Evolutionary conservation across 2,888 invertebrate species (phyloP).

Genomic region (Campoletis raptor): DNA sequence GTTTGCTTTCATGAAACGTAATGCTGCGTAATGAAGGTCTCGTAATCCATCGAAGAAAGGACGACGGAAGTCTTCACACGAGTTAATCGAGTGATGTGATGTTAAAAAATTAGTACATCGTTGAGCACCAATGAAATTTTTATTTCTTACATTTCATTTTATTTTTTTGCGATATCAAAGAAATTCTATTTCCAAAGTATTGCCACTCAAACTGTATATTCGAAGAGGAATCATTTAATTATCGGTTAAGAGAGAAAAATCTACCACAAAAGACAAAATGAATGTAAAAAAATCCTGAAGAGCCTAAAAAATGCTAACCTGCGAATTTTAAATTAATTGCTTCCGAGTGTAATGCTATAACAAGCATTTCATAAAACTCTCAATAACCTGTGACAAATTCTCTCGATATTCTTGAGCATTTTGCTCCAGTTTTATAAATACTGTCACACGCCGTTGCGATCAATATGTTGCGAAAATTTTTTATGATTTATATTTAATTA

Average conservation of each 20-base stretch:
- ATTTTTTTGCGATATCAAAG: not conserved
- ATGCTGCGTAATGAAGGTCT: slow-evolving; percentile 59
- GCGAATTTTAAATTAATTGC: not conserved
- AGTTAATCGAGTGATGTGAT: slow-evolving; percentile 8
- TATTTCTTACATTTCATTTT: not conserved
- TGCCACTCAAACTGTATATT: no score
- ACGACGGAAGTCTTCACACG: slow-evolving; percentile 17
- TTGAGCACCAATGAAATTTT: not conserved
- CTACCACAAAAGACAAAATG: not conserved
- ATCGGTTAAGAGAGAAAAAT: no score
- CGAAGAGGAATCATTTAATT: no score
- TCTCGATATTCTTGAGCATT: not conserved
- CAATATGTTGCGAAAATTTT: not conserved
- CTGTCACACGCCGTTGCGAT: not conserved
- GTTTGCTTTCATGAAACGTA: slow-evolving; percentile 65
- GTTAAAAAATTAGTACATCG: not conserved
- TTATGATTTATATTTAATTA: not conserved
- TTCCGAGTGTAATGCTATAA: not conserved
- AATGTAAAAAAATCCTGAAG: not conserved
- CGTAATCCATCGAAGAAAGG: slow-evolving; percentile 53
- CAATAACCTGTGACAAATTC: not conserved
- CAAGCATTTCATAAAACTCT: not conserved
- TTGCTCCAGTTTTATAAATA: not conserved
- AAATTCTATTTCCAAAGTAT: no score
- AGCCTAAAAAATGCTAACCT: not conserved